A percentile compares a stretch with the other conserved stretches of the same genome.
Conservation (phyloP, 2,888 invertebrate species). For the Lobophora halterata region DNA sequence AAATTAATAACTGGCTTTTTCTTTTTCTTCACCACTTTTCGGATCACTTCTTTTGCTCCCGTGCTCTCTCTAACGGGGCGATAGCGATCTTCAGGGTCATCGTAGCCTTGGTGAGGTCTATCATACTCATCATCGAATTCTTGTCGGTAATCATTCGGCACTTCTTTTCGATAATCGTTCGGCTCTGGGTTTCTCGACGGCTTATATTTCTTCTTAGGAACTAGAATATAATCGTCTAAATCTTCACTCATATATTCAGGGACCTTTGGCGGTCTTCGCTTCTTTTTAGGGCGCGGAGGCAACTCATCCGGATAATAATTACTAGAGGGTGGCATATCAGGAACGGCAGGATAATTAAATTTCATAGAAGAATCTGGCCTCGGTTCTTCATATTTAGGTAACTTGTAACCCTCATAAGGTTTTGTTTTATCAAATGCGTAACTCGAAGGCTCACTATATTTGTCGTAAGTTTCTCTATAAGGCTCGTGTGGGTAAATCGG, state of each 20-base stretch:
- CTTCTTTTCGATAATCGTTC: conserved; percentile 49
- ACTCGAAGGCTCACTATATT: conserved; percentile 53
- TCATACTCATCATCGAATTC: conserved; percentile 63
- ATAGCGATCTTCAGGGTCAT: conserved; percentile 54
- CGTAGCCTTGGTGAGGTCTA: conserved; percentile 46
- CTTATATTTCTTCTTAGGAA: conserved; percentile 69
- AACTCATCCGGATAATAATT: conserved; percentile 56
- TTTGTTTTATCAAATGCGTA: conserved; percentile 59
- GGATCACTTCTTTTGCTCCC: conserved; percentile 54
- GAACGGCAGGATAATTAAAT: conserved; percentile 47
- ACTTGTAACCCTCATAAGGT: conserved; percentile 49
- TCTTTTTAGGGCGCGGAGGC: conserved; percentile 59
- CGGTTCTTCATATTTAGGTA: conserved; percentile 52
- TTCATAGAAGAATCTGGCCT: conserved; percentile 45
- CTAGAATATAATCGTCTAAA: conserved; percentile 63
- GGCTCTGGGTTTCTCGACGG: conserved; percentile 50
- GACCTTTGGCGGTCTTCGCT: conserved; percentile 54
- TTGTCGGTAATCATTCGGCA: conserved; percentile 53
- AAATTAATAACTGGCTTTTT: conserved; percentile 64
- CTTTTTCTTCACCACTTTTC: conserved; percentile 66
- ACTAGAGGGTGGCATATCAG: conserved; percentile 51
- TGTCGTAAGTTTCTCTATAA: conserved; percentile 57
- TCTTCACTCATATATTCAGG: conserved; percentile 55
- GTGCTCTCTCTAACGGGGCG: conserved; percentile 46
- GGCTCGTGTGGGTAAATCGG: conserved; percentile 46